These are phyloP conservation scores for Arctia plantaginis DNA, from an alignment of 2,888 invertebrate species.

Conservation along the genomic window DNA sequence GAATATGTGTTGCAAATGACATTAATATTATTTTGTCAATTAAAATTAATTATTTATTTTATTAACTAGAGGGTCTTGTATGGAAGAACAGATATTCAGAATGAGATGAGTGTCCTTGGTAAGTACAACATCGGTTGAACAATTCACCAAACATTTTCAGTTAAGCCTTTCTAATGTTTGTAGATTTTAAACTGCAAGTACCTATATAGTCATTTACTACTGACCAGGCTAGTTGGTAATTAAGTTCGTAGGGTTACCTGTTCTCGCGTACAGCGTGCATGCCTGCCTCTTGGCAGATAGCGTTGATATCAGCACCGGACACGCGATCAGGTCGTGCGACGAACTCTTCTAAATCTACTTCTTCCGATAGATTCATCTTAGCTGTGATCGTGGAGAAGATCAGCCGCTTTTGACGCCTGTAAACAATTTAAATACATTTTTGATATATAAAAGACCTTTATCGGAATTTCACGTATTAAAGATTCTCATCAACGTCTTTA, in stretches of 20 bases:
- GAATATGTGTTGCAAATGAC: not conserved
- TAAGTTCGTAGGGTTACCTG: constrained; percentile 81
- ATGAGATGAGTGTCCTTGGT: not conserved
- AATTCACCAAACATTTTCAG: not conserved
- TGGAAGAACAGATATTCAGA: not conserved
- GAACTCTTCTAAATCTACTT: constrained; percentile 99
- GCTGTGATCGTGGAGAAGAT: constrained; percentile 99
- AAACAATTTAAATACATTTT: not conserved
- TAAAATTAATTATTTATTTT: not conserved
- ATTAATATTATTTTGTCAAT: not conserved
- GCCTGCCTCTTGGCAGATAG: constrained; percentile 99
- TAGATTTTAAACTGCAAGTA: not conserved
- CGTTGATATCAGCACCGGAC: constrained; percentile 99
- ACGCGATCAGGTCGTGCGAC: constrained; percentile 99
- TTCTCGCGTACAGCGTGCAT: constrained; percentile 99
- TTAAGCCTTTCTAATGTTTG: not conserved
- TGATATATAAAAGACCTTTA: not conserved
- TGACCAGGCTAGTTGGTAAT: not conserved
- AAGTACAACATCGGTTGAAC: not conserved
- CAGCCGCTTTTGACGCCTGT: constrained; percentile 94
- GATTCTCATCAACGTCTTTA: not conserved
- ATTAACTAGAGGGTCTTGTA: not conserved
- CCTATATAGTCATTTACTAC: not conserved
- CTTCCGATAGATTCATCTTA: constrained; percentile 99
- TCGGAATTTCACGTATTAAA: not conserved